Evolutionary conservation across 2,888 invertebrate species (phyloP), one percentile per base, ranked within the genome.

Genomic region (Nemurella pictetii): DNA sequence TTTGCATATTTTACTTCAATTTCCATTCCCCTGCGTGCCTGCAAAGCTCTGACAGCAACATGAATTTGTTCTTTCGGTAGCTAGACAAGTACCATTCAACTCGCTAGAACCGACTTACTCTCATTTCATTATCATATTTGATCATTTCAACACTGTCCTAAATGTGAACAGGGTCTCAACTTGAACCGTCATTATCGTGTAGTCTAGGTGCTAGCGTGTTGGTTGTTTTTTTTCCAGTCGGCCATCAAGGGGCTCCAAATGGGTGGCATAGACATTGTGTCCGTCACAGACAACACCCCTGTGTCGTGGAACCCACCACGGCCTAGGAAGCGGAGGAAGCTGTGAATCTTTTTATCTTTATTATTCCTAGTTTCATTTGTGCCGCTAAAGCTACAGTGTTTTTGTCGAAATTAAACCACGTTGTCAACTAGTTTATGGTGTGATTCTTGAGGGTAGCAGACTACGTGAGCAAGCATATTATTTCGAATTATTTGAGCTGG

Each of bases 201-300:
- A 3, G 1, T 55, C 55, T 15, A 15, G 75, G 26, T 74, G 74
- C 26, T 74, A 74, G 74, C n/a, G 5, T 7, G 9, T 9, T 36
- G 36, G 9, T 74, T 86, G 86, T 86, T n/a, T 87, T 87, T 84
- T 85, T 93, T 92, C 86, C 91, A 97, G 98, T 94, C 98, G 78
- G 94, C 98, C 4, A 94, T 99, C 80, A 98, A 98, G 91, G 99
- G 99, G 0, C 90, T 99, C 27, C 95, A 97, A 91, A 96, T 98
- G 95, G 95, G 95, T 83, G 99, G 99, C 20, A 89, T 98, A 72
- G 93, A 97, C 86, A 95, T 99, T 87, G 92, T 98, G 26, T 98
- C 98, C 5, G 93, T 99, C 84, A 98, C 98, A n/a, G 99, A 99
- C 89, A 93, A 92, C 88, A 98, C 99, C 0, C 94, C 92, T 84